Evolutionary conservation across 1,140 invertebrate genomes (phyloP), one percentile per base, ranked within the genome.

Genomic region (Lethocerus indicus): DNA sequence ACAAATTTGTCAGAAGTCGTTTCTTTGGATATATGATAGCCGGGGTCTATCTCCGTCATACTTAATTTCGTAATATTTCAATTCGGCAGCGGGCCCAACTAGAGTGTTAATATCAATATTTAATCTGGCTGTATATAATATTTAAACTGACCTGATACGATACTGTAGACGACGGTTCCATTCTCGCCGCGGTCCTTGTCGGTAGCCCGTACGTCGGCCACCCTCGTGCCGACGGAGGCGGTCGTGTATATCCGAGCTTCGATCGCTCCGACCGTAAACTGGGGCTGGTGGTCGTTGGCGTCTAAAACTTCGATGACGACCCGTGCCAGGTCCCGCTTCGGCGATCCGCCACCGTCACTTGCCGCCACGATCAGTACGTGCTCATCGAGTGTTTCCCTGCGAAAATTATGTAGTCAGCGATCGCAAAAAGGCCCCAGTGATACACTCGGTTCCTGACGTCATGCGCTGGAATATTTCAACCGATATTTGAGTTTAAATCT

Each of bases 331-430:
- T 87, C 87, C n/a, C 82, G 69, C 59, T 87, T 83, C 0, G 83
- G 77, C 9, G 82, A 86, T 1, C 80, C 81, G 0, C 88, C 88
- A 57, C 86, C 79, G 64, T 95, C 90, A 52, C 82, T 79, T 0
- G 89, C 89, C 74, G 87, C 84, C 5, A 93, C 79, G 1, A 85
- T 92, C 29, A 94, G 62, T 32, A 87, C 73, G 67, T 95, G 90
- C 29, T 82, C 73, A 18, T 76, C 73, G 4, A 83, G 78, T 16
- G 78, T 78, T 64, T 94, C 89, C 25, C 73, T 74, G 59, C 21
- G 54, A 49, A 54, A 44, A n/a, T n/a, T n/a, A n/a, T n/a, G n/a
- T n/a, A n/a, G n/a, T n/a, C n/a, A n/a, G n/a, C n/a, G n/a, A n/a
- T n/a, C n/a, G n/a, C n/a, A n/a, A n/a, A n/a, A n/a, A n/a, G n/a